These are phyloP conservation scores for Neodiprion virginianus DNA, from an alignment of 1,140 invertebrate species.

Conservation along the genomic window DNA sequence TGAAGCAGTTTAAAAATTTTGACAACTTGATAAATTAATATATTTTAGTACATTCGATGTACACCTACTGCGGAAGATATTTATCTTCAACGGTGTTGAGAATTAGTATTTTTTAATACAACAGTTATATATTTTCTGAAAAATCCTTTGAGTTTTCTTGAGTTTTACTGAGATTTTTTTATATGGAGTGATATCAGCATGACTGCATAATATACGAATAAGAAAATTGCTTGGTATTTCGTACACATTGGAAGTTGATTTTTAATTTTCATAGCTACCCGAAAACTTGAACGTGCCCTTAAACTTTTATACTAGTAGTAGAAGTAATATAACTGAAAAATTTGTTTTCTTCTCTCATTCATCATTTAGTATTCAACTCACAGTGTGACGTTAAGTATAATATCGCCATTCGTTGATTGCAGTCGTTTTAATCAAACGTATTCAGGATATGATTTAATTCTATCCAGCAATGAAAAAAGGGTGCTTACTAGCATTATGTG, in stretches of 20 bases:
- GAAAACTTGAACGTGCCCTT: not conserved
- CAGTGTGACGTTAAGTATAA: not conserved
- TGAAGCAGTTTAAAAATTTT: not conserved
- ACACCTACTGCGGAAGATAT: not conserved
- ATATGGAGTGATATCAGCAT: too few species aligned
- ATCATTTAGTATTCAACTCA: not conserved
- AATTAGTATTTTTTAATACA: conserved; percentile 2
- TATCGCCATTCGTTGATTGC: not conserved
- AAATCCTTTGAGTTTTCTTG: not conserved
- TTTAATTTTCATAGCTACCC: not conserved
- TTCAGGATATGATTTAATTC: not conserved
- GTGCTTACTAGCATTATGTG: not conserved
- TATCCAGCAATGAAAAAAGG: conserved; percentile 2
- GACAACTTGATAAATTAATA: not conserved
- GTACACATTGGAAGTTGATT: not conserved
- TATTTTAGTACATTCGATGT: not conserved
- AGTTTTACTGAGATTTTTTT: too few species aligned
- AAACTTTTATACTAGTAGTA: not conserved
- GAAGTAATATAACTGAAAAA: not conserved
- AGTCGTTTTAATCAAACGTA: not conserved
- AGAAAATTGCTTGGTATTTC: not conserved
- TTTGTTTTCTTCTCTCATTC: not conserved
- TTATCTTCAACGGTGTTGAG: not conserved
- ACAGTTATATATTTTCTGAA: not conserved
- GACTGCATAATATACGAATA: too few species aligned